A percentile compares a stretch with the other conserved stretches of the same genome.
Conservation (phyloP, 2,888 invertebrate species). For the Pogonocherus hispidulus region DNA sequence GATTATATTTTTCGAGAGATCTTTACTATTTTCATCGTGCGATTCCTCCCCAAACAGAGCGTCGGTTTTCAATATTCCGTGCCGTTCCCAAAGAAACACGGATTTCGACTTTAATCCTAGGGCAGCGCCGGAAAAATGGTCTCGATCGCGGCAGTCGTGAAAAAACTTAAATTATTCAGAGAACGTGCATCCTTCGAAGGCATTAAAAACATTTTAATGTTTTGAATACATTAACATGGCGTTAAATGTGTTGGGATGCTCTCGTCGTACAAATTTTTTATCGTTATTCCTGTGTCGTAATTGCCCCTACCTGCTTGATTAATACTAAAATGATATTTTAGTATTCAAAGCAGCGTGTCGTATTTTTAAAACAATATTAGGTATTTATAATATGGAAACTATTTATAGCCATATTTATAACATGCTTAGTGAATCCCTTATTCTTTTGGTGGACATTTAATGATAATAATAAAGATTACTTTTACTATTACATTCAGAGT, state of each 20-base stretch:
- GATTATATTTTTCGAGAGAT: constrained; percentile 35
- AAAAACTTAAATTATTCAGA: constrained; percentile 20
- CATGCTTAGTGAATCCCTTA: too few species aligned
- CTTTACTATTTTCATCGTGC: constrained; percentile 35
- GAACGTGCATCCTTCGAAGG: constrained; percentile 3
- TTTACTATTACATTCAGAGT: too few species aligned
- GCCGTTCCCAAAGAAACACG: constrained; percentile 64
- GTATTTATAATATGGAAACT: too few species aligned
- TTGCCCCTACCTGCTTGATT: background rate
- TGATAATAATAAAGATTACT: too few species aligned
- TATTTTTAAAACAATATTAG: too few species aligned
- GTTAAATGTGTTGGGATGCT: background rate
- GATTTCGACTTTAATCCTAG: constrained; percentile 60
- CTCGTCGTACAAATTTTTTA: background rate
- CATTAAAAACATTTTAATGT: constrained; percentile 23
- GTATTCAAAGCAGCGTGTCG: too few species aligned
- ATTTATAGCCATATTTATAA: too few species aligned
- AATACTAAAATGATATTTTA: too few species aligned
- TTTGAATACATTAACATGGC: constrained; percentile 13
- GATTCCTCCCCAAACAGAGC: constrained; percentile 38
- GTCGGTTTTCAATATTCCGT: constrained; percentile 54
- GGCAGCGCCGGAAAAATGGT: constrained; percentile 3
- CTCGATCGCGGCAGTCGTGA: constrained; percentile 9
- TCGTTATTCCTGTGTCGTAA: background rate
- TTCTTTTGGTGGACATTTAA: too few species aligned